Evolutionary conservation across 2,113 vertebrate species (phyloP), one percentile per base, ranked within the genome.

Genomic region (Deroptyus accipitrinus): DNA sequence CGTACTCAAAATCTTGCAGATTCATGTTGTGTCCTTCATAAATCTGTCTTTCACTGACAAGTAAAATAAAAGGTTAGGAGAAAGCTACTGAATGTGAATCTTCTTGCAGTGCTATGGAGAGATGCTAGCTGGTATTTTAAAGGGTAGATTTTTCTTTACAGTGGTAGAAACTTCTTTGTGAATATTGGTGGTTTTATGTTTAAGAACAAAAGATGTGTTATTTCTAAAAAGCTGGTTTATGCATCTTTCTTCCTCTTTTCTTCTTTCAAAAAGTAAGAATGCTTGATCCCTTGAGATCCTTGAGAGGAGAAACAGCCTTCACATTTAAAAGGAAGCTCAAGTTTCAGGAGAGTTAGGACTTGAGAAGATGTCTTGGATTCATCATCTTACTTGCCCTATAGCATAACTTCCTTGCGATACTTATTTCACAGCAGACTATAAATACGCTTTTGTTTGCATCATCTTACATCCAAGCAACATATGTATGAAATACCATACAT

Each of bases 11-110:
- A 92, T 90, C 86, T 72, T 95, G 83, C 83, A 27, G 49, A 88
- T 95, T 95, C 92, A 49, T 7, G 5, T 75, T 51, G 35, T 55
- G 83, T 88, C 96, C 93, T 95, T 95, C 87, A 80, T 48, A 78
- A 84, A 92, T 92, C 68, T 81, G 54, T 74, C 83, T 94, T 88
- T 88, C 44, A 11, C 33, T 88, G 94, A 52, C 88, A 92, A 88
- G 55, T 46, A 61, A 81, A 86, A 62, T 51, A 76, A 85, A 90
- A 74, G 76, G 55, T 74, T 86, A 4, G 86, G 77, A 93, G 94
- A 88, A 78, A 68, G 51, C 46, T 81, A 4, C 85, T 68, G 83
- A 69, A 63, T 63, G 46, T 67, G 46, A 93, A 83, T 81, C 31
- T 68, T 63, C 66, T 75, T 78, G 76, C 73, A 76, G 2, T 39